phyloP scores from a whole-genome alignment of 2,797 vertebrate genomes.

The Sternarchorhynchus goeldii region DNA sequence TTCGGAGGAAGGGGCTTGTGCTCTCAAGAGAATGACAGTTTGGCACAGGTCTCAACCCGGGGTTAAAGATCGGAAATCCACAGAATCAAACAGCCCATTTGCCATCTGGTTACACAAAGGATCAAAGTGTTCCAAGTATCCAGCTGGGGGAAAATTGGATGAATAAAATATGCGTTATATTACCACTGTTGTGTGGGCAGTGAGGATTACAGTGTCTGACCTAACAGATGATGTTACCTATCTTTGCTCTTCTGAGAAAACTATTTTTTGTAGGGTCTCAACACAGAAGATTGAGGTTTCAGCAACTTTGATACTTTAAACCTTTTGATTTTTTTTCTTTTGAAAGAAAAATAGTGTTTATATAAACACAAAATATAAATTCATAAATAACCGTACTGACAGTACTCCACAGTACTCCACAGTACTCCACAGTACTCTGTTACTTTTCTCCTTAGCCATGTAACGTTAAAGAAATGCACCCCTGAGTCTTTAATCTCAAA shows the following conservation, averaged over 20 bases:
- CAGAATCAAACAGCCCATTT: neutral
- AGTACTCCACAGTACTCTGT: neutral
- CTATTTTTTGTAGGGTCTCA: constrained; percentile 16
- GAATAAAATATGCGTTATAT: constrained; percentile 22
- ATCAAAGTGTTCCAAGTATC: constrained; percentile 17
- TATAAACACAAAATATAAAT: neutral
- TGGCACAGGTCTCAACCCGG: neutral
- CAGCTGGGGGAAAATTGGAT: constrained; percentile 27
- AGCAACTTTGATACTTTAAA: no score
- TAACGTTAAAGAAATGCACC: neutral
- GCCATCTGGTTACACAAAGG: constrained; percentile 36
- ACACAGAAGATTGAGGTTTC: no score
- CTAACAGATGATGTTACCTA: constrained; percentile 45
- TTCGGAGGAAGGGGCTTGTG: neutral
- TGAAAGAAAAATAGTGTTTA: neutral
- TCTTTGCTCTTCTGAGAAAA: neutral
- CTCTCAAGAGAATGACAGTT: no score
- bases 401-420: neutral
- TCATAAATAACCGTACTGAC: neutral
- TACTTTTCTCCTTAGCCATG: constrained; percentile 11
- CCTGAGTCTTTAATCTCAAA: constrained; percentile 13
- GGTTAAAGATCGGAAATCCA: constrained; percentile 3
- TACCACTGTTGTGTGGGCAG: constrained; percentile 51
- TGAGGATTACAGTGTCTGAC: constrained; percentile 39
- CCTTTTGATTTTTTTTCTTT: no score